Conservation (phyloP, 2,113 vertebrate species). For the Rhombomys opimus region DNA sequence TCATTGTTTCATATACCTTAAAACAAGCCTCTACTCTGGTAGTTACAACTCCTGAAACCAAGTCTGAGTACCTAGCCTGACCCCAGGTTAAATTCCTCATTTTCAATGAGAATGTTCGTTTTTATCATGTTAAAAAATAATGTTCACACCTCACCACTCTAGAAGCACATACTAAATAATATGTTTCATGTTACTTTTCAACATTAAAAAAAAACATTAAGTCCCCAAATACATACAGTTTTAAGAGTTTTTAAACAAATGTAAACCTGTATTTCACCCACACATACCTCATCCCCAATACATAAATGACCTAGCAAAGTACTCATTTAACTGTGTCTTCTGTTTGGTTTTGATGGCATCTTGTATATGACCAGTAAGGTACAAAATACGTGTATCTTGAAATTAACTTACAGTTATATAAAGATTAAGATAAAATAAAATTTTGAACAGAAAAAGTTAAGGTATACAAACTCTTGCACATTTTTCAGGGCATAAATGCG, state of each 20-base stretch:
- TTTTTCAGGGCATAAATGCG: background rate
- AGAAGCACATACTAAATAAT: background rate
- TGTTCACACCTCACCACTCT: background rate
- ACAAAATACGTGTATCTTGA: background rate
- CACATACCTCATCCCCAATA: background rate
- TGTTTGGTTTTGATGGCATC: background rate
- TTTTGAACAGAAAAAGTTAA: background rate
- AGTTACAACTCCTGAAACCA: background rate
- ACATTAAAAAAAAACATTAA: background rate
- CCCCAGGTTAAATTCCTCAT: background rate
- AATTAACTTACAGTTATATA: conserved; percentile 15
- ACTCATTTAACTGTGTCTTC: background rate
- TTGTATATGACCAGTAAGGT: background rate
- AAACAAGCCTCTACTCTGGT: background rate
- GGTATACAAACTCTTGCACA: background rate
- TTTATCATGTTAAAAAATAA: background rate
- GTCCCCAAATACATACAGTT: background rate
- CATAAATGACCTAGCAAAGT: background rate
- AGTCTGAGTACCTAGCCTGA: background rate
- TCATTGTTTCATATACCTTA: conserved; percentile 23
- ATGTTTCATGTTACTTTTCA: background rate
- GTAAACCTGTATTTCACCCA: background rate
- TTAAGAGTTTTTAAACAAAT: conserved; percentile 15
- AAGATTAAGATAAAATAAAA: background rate
- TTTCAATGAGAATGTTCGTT: background rate